Conservation (phyloP, 2,888 invertebrate genomes). For the Aleiodes alternator region DNA sequence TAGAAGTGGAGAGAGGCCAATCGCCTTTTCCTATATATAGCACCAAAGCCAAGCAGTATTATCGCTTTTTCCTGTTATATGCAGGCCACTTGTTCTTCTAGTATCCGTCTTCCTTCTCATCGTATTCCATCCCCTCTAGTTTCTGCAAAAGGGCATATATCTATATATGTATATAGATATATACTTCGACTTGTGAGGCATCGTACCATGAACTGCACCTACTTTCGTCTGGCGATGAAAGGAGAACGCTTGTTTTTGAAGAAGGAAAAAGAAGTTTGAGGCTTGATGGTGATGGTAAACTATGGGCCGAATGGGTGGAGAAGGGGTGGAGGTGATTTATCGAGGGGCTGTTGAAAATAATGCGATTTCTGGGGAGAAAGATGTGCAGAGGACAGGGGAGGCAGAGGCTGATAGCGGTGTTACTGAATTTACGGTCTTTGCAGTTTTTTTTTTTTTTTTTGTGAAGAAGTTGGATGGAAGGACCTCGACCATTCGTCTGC, state of each 20-base stretch:
- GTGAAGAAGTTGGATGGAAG: slow-evolving; percentile 32
- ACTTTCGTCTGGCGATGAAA: slow-evolving; percentile 49
- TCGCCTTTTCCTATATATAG: slow-evolving; percentile 27
- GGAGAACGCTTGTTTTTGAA: slow-evolving; percentile 46
- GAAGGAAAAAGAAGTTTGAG: slow-evolving; percentile 19
- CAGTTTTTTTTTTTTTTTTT: background rate
- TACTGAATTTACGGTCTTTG: slow-evolving; percentile 42
- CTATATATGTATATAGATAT: background rate
- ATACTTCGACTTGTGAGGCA: slow-evolving; percentile 36
- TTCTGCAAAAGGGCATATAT: slow-evolving; percentile 14
- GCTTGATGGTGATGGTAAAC: slow-evolving; percentile 23
- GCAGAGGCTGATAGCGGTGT: slow-evolving; percentile 32
- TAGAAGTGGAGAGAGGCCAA: slow-evolving; percentile 34
- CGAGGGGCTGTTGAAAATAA: slow-evolving; percentile 47
- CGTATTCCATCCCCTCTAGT: slow-evolving; percentile 31
- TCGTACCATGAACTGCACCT: slow-evolving; percentile 32
- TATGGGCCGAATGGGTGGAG: background rate
- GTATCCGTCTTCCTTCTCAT: background rate
- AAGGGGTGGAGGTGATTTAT: slow-evolving; percentile 42
- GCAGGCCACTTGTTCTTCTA: slow-evolving; percentile 32
- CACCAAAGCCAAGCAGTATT: slow-evolving; percentile 4
- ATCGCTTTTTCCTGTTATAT: slow-evolving; percentile 34
- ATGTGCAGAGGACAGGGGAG: slow-evolving; percentile 35
- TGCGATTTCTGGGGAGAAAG: slow-evolving; percentile 39
- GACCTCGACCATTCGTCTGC: slow-evolving; percentile 42